Evolutionary conservation across 2,113 vertebrate species (phyloP), one percentile per base, ranked within the genome.

Genomic region (Seriola rivoliana): DNA sequence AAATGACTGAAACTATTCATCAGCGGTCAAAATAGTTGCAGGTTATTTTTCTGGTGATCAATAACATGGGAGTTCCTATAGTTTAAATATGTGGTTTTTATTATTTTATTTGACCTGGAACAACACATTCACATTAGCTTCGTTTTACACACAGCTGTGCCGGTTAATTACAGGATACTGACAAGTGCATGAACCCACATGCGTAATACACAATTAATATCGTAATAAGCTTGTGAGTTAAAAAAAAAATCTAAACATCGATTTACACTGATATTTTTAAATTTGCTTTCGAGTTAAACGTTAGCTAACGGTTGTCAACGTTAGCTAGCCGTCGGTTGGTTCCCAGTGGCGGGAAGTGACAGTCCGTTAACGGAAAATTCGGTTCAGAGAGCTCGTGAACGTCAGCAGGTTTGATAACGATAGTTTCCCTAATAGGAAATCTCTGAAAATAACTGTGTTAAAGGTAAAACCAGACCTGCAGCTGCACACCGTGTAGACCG

Each of bases 391-490:
- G 25, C 6, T 11, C 57, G 5, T 38, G 3, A n/a, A 52, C 29
- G n/a, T 3, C 3, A 0, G 1, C 0, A 0, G 3, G 13, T 48
- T 13, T 1, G 63, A 29, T 32, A 79, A 0, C 4, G n/a, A 58
- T 2, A 19, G 1, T 42, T 21, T 1, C 10, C 3, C 0, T 7
- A 2, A 25, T 16, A 16, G 1, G 4, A 57, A 32, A 75, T 21
- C 0, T 29, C 11, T 48, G 19, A 79, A 67, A 82, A 72, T 13
- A 84, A 81, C 52, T 52, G 23, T 46, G 0, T 62, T 11, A 82
- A 48, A 75, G 8, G 12, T 38, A 75, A 82, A 85, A 38, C 1
- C 71, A 67, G 29, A 42, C 40, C 40, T 42, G 40, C 82, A 66
- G 54, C 59, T 0, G 23, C 46, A 48, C 38, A 8, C 3, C 23